These are phyloP conservation scores for Otis tarda DNA, from an alignment of 2,113 vertebrate species.

Conservation along the genomic window DNA sequence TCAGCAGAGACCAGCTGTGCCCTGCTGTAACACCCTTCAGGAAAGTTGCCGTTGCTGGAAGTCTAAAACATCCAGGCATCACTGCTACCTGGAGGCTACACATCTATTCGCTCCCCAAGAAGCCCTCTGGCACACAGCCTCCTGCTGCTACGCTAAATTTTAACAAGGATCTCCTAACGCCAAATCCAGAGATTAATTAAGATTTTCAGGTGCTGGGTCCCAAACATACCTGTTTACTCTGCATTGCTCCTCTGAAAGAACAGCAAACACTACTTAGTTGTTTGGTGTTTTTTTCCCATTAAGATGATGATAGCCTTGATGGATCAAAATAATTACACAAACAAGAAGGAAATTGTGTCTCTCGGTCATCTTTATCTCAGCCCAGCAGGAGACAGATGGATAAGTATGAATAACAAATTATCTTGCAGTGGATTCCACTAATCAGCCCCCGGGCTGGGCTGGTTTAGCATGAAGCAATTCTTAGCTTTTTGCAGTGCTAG, in stretches of 20 bases:
- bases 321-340: conserved; percentile 70
- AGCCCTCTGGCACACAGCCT: neutral
- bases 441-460: conserved; percentile 65
- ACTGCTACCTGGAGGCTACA: conserved; percentile 20
- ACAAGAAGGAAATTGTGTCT: conserved; percentile 64
- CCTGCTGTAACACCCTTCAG: neutral
- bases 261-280: conserved; percentile 56
- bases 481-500: conserved; percentile 74
- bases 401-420: conserved; percentile 78
- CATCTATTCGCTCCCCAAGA: conserved; percentile 40
- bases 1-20: neutral
- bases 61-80: neutral
- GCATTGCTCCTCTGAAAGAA: conserved; percentile 58
- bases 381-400: conserved; percentile 69
- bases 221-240: conserved; percentile 59
- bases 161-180: conserved; percentile 51
- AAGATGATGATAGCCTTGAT: conserved; percentile 58
- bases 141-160: conserved; percentile 42
- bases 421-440: conserved; percentile 73
- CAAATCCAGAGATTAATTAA: conserved; percentile 76
- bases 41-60: neutral
- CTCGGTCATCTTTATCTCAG: conserved; percentile 33
- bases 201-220: conserved; percentile 70
- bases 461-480: conserved; percentile 65
- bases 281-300: neutral